Percentiles rank a stretch among this genome's conserved stretches.
phyloP scores from a whole-genome alignment of 2,888 invertebrate species.

The Plemyria rubiginata region DNA sequence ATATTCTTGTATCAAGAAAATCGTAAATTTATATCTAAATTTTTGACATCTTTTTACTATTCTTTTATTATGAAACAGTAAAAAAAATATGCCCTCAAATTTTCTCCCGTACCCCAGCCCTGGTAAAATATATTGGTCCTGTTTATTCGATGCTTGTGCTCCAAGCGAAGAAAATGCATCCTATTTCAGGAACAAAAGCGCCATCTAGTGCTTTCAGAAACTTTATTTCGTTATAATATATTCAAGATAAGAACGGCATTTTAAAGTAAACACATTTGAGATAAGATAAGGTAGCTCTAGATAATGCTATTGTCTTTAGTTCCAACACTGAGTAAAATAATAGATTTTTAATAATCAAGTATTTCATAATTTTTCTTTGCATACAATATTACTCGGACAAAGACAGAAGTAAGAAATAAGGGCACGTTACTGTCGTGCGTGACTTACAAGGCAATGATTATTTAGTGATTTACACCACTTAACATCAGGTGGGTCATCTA shows the following conservation, averaged over 20 bases:
- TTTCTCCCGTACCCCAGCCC: slow-evolving; percentile 6
- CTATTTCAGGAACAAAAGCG: slow-evolving; percentile 35
- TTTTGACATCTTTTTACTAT: too few relatives aligned
- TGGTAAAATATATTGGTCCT: slow-evolving; percentile 28
- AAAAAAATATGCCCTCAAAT: neutral
- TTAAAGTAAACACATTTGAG: slow-evolving; percentile 6
- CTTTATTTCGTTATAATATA: neutral
- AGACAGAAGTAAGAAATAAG: too few relatives aligned
- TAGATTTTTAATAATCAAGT: neutral
- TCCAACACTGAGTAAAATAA: neutral
- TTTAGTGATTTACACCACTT: too few relatives aligned
- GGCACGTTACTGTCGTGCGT: too few relatives aligned
- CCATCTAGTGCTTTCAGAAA: slow-evolving; percentile 19
- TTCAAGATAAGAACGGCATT: slow-evolving; percentile 6
- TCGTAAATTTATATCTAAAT: too few relatives aligned
- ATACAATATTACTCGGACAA: too few relatives aligned
- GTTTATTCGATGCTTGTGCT: slow-evolving; percentile 24
- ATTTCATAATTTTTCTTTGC: too few relatives aligned
- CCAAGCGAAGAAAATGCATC: slow-evolving; percentile 32
- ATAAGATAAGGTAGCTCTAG: slow-evolving; percentile 3
- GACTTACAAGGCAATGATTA: too few relatives aligned
- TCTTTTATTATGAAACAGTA: too few relatives aligned
- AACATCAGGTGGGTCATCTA: too few relatives aligned
- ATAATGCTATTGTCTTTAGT: neutral
- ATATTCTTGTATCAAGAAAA: too few relatives aligned